These are phyloP conservation scores for Chloroceryle aenea DNA, from an alignment of 2,113 vertebrate genomes.

Conservation along the genomic window DNA sequence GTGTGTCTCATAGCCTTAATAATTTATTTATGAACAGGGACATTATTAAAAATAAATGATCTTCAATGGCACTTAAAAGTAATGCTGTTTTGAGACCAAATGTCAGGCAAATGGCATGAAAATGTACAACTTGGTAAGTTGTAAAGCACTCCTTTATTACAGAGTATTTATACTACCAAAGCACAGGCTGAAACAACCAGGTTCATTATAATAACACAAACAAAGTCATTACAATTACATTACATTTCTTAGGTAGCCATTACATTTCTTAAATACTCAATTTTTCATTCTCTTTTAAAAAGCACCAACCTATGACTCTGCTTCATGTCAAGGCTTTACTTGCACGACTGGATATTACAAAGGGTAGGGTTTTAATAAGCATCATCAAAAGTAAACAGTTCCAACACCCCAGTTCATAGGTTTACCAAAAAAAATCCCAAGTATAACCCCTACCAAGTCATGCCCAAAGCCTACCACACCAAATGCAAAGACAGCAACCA, in stretches of 20 bases:
- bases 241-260: neutral
- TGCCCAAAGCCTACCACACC: neutral
- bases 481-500: neutral
- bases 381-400: fast-evolving
- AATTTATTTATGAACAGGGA: constrained; percentile 72
- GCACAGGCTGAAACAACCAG: constrained; percentile 21
- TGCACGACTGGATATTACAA: neutral
- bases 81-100: constrained; percentile 72
- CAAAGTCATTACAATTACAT: neutral
- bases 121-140: constrained; percentile 59
- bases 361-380: neutral
- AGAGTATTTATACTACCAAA: constrained; percentile 47
- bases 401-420: neutral
- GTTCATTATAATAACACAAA: constrained; percentile 25
- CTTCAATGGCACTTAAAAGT: constrained; percentile 73
- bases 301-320: neutral
- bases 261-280: neutral
- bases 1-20: constrained; percentile 54
- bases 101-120: constrained; percentile 69
- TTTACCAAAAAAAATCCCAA: neutral
- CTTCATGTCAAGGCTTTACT: neutral
- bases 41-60: constrained; percentile 77
- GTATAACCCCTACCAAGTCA: neutral
- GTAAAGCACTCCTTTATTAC: constrained; percentile 49
- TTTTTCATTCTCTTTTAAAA: neutral